phyloP scores from a whole-genome alignment of 2,797 vertebrate species.

The Thalassophryne amazonica region DNA sequence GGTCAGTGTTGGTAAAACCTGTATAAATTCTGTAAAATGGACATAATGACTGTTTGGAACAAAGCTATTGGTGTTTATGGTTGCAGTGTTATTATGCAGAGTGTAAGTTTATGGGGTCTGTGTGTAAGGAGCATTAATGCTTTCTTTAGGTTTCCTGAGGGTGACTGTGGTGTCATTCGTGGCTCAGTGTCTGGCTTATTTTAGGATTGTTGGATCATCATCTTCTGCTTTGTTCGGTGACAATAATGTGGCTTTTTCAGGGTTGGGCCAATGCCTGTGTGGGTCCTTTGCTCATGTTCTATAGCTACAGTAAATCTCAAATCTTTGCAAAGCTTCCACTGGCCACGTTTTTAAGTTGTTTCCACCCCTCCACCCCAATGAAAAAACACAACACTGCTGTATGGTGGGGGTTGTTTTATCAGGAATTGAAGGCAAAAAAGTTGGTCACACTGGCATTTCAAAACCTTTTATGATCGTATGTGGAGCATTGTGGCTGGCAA shows the following conservation, averaged over 20 bases:
- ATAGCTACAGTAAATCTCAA: constrained; percentile 11
- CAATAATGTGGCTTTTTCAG: constrained; percentile 36
- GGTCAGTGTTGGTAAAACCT: neutral
- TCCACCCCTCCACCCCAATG: too few species aligned
- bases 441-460: too few species aligned
- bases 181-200: neutral
- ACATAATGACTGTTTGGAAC: too few species aligned
- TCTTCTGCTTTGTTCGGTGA: constrained; percentile 4
- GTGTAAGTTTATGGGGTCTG: too few species aligned
- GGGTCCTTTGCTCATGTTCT: constrained; percentile 20
- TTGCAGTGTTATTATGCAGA: too few species aligned
- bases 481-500: too few species aligned
- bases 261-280: constrained; percentile 10
- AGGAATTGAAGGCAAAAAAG: neutral
- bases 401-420: neutral
- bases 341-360: too few species aligned
- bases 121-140: constrained; percentile 15
- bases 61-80: too few species aligned
- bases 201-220: too few species aligned
- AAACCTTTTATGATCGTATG: too few species aligned
- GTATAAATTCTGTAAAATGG: neutral
- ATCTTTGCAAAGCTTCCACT: constrained; percentile 7
- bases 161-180: constrained; percentile 5
- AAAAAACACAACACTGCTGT: neutral
- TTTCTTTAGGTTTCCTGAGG: constrained; percentile 5